Percentiles rank a stretch among this genome's conserved stretches.
These are phyloP conservation scores for Meliscaeva auricollis DNA, from an alignment of 2,888 invertebrate genomes.

Conservation along the genomic window DNA sequence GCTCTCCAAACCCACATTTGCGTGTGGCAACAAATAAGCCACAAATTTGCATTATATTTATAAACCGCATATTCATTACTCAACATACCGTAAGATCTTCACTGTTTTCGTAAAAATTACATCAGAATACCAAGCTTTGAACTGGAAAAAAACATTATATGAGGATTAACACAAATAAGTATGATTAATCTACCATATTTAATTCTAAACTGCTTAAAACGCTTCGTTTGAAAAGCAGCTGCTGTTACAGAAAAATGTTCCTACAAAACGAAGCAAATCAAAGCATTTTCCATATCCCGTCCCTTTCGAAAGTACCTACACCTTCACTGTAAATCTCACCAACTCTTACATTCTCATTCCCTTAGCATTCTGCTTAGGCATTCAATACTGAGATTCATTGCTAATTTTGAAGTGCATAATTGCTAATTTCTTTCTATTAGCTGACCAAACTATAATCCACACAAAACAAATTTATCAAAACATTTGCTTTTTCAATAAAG, in stretches of 20 bases:
- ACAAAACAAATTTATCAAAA: conserved; percentile 76
- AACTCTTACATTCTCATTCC: background rate
- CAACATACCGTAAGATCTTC: conserved; percentile 7
- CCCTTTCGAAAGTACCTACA: too few species aligned
- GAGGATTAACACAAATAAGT: conserved; percentile 28
- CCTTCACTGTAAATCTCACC: too few species aligned
- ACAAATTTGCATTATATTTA: conserved; percentile 8
- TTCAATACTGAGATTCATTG: conserved; percentile 76
- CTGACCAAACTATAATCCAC: conserved; percentile 74
- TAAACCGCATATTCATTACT: background rate
- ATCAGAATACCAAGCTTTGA: background rate
- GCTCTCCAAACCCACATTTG: too few species aligned
- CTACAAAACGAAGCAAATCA: conserved; percentile 28
- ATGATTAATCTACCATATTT: conserved; percentile 8
- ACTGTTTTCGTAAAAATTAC: conserved; percentile 1
- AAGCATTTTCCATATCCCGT: background rate
- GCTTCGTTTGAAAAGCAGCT: background rate
- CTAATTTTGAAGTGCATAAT: conserved; percentile 81
- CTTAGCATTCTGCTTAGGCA: background rate
- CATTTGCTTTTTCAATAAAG: conserved; percentile 77
- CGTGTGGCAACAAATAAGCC: conserved; percentile 4
- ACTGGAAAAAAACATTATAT: background rate
- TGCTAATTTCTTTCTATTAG: conserved; percentile 81
- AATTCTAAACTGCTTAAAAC: conserved; percentile 9
- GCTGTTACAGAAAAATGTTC: conserved; percentile 27